phyloP scores from a whole-genome alignment of 2,797 vertebrate species.

The Knipowitschia caucasica region DNA sequence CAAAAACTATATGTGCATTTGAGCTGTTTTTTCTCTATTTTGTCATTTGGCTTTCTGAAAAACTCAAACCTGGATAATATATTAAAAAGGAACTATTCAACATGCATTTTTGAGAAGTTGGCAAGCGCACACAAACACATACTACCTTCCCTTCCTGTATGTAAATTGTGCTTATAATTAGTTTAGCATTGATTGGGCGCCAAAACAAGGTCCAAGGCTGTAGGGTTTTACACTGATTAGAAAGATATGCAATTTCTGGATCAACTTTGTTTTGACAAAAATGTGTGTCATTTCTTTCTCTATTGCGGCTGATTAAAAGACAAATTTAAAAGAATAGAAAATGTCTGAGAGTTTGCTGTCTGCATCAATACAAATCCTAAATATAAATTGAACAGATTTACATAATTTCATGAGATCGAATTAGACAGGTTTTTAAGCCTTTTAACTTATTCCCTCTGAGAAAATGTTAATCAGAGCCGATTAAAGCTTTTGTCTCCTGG shows the following conservation, averaged over 20 bases:
- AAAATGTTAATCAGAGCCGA: constrained; percentile 67
- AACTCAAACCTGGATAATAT: not conserved
- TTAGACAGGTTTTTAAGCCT: constrained; percentile 48
- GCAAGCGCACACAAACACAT: not conserved
- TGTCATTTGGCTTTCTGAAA: not conserved
- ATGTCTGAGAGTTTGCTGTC: constrained; percentile 33
- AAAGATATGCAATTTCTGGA: no score
- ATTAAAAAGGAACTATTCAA: not conserved
- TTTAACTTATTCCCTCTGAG: constrained; percentile 55
- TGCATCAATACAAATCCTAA: constrained; percentile 12
- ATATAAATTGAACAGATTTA: constrained; percentile 57
- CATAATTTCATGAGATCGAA: constrained; percentile 45
- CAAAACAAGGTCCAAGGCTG: not conserved
- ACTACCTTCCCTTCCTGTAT: not conserved
- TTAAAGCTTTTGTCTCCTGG: constrained; percentile 63
- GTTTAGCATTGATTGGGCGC: not conserved
- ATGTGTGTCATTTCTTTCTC: constrained; percentile 27
- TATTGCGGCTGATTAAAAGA: constrained; percentile 33
- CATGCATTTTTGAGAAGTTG: not conserved
- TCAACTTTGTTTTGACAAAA: not conserved
- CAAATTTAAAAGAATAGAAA: constrained; percentile 42
- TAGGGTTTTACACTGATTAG: not conserved
- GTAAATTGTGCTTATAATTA: not conserved
- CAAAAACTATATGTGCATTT: not conserved
- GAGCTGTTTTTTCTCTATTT: not conserved